Evolutionary conservation across 2,888 invertebrate genomes (phyloP), one percentile per base, ranked within the genome.

Genomic region (Callinectes sapidus): DNA sequence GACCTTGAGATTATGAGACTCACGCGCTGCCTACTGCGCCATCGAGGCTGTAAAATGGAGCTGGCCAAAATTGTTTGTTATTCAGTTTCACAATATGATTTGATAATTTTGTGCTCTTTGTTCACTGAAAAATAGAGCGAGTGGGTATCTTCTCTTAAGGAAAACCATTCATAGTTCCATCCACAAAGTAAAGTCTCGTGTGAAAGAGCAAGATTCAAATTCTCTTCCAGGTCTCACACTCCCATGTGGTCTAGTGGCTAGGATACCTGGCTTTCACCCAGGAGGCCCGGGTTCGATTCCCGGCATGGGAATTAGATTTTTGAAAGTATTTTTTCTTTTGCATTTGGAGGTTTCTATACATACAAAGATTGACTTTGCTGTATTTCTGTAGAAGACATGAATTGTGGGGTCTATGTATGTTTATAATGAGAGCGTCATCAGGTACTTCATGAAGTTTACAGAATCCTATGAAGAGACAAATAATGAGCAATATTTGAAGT

Each of bases 1-100:
- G 98, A 98, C 98, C 98, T 98, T 98, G 97, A 97, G 97, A 97
- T 97, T 97, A 97, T 97, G 97, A 97, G 97, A 97, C 97, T 97
- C 97, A 97, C 97, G 97, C 97, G 97, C 97, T 97, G 93, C 93
- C 93, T 93, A 93, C 93, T 92, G 93, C 93, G 93, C 93, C 91
- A 93, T 91, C 93, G 93, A 93, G 93, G 93, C 93, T 5, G 23
- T 16, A 3, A 1, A 2, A 28, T 0, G 2, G 3, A 8, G n/a
- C 5, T 1, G n/a, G 1, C 14, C 1, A 16, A 32, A 42, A 88
- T 32, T 55, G n/a, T n/a, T 32, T 55, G 35, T 32, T 18, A 42
- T 32, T 10, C 35, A 35, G 2, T 61, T 81, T 77, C 13, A 35
- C 2, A 81, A 81, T 32, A 14, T 81, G 14, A 35, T 14, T 81